A percentile compares a stretch with the other conserved stretches of the same genome.
phyloP scores from a whole-genome alignment of 2,113 vertebrate species.

The Murina feae region DNA sequence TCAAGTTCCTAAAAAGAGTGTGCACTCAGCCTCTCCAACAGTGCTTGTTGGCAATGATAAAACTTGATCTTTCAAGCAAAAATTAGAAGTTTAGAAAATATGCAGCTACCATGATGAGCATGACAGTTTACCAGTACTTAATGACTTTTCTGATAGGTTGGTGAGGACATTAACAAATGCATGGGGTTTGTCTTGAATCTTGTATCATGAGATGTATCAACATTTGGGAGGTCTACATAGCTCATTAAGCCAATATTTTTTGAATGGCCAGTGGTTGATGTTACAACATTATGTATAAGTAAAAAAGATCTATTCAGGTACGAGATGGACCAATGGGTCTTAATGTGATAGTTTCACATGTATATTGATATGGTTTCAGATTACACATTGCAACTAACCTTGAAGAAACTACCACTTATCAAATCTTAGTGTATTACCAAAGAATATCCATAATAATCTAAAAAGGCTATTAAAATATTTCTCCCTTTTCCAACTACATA shows the following conservation, averaged over 20 bases:
- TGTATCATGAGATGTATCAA: not conserved
- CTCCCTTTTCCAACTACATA: not conserved
- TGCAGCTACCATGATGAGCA: not conserved
- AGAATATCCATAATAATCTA: not conserved
- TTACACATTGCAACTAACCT: not conserved
- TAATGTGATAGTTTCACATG: not conserved
- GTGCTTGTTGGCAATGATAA: not conserved
- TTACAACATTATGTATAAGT: not conserved
- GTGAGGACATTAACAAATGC: not conserved
- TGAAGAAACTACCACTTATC: not conserved
- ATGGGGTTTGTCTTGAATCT: not conserved
- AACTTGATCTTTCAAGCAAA: not conserved
- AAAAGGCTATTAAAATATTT: not conserved
- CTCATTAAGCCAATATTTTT: not conserved
- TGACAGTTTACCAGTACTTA: not conserved
- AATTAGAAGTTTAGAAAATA: not conserved
- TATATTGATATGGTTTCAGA: not conserved
- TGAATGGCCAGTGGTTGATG: not conserved
- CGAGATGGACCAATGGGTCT: not conserved
- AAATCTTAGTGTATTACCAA: not conserved
- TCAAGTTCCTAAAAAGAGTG: not conserved
- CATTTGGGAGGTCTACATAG: not conserved
- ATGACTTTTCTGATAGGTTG: not conserved
- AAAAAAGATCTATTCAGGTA: not conserved
- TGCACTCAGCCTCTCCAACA: not conserved